Base-by-base conservation (phyloP, 2,888 invertebrate species). In the Papilio elwesi region DNA sequence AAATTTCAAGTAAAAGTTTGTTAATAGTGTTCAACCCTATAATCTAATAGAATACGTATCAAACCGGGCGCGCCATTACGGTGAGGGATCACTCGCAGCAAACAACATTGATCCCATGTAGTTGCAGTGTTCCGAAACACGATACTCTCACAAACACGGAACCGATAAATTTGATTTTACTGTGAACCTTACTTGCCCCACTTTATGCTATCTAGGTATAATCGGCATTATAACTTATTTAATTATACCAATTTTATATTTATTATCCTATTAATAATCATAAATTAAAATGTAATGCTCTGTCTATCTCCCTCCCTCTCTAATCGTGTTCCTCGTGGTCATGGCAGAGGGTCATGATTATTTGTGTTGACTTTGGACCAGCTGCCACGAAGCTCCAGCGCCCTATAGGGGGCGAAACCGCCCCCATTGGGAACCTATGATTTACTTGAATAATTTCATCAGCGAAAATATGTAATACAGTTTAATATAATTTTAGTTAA, bases 1-100 rank as follows among this genome's bases (percentile, higher is more conserved):
- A 11, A 1, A 12, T 57, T 74, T 70, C 71, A 71, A 70, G 55
- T 74, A 70, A 72, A 76, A 68, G 49, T 26, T 73, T 71, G 65
- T 47, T 73, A 62, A 71, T 26, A 65, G 36, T 53, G 38, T 53
- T 26, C 70, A 70, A 49, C 70, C 70, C 70, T 70, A 65, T 8
- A n/a, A 36, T 49, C 48, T 10, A 13, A 65, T 63, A 53, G 55
- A 49, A 65, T 70, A 70, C 49, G 70, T 65, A 70, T 65, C 57
- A 65, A 70, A 65, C 48, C 48, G 36, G 38, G 38, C 55, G 13
- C 48, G 53, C 49, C 57, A 65, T 70, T 70, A 64, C 64, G 53
- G 26, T 57, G 53, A 63, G 47, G 65, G 65, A 70, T 53, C 65
- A 65, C 55, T 57, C 12, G 47, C 38, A 16, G 13, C 64, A n/a